Conservation (phyloP, 2,888 invertebrate species). For the Bhutanitis thaidina region DNA sequence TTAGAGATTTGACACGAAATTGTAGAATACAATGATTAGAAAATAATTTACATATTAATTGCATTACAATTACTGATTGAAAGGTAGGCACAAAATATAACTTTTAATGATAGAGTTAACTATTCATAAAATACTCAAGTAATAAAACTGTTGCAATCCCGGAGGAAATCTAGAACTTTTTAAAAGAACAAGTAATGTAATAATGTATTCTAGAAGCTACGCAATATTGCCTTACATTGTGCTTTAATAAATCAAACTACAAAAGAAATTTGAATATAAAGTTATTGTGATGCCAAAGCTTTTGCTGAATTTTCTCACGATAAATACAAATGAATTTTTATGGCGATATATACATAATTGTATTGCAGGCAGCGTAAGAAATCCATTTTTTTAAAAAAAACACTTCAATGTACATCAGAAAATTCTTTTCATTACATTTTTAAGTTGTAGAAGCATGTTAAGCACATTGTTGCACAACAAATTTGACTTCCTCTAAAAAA, state of each 20-base stretch:
- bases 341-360: background rate
- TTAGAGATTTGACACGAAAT: too few relatives aligned
- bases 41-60: too few relatives aligned
- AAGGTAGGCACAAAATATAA: slow-evolving; percentile 7
- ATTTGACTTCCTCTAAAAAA: too few relatives aligned
- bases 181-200: slow-evolving; percentile 14
- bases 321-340: background rate
- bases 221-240: slow-evolving; percentile 3
- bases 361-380: too few relatives aligned
- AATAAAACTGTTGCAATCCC: slow-evolving; percentile 13
- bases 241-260: slow-evolving; percentile 4
- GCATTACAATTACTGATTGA: background rate
- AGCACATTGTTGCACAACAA: too few relatives aligned
- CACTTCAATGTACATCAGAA: too few relatives aligned
- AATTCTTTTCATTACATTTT: too few relatives aligned
- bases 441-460: too few relatives aligned
- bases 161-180: slow-evolving; percentile 17
- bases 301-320: too few relatives aligned
- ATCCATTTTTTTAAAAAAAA: too few relatives aligned
- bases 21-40: too few relatives aligned
- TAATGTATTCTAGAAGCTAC: slow-evolving; percentile 12
- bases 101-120: too few relatives aligned
- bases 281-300: background rate
- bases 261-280: background rate
- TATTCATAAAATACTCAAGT: slow-evolving; percentile 8